These are phyloP conservation scores for Actinia tenebrosa DNA, from an alignment of 64 coral and sea anemone species.

Conservation along the genomic window DNA sequence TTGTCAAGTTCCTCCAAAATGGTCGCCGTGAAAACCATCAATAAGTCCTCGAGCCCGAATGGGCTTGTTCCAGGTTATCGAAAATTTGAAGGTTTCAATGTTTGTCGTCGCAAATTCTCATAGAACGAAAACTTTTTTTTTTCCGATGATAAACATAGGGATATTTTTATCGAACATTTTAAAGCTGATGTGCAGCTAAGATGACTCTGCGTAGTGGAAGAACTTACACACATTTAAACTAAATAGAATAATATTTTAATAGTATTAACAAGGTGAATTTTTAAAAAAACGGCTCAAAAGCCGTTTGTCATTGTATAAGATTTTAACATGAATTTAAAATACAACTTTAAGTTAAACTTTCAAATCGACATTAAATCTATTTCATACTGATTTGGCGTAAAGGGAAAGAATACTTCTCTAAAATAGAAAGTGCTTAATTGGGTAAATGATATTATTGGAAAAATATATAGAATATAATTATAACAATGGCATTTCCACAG, in stretches of 20 bases:
- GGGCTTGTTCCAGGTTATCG: too few relatives aligned
- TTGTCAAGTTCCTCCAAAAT: too few relatives aligned
- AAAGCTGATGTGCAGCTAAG: too few relatives aligned
- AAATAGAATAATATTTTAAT: conserved; percentile 17
- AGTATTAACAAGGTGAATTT: neutral
- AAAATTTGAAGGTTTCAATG: too few relatives aligned
- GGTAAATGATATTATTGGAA: neutral
- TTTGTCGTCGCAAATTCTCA: too few relatives aligned
- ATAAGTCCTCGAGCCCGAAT: too few relatives aligned
- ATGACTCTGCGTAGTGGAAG: too few relatives aligned
- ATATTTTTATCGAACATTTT: too few relatives aligned
- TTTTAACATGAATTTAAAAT: neutral
- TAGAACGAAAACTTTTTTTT: too few relatives aligned
- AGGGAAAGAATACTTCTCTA: neutral
- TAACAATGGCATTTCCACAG: too few relatives aligned
- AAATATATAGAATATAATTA: neutral
- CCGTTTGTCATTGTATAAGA: neutral
- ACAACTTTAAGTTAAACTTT: neutral
- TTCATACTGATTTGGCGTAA: neutral
- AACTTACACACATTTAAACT: neutral
- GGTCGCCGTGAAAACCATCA: too few relatives aligned
- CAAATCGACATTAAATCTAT: neutral
- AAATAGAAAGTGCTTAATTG: neutral
- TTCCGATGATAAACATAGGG: too few relatives aligned
- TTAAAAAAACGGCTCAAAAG: neutral